These are phyloP conservation scores for Dromiciops gliroides DNA, from an alignment of 2,113 vertebrate species.

Conservation along the genomic window DNA sequence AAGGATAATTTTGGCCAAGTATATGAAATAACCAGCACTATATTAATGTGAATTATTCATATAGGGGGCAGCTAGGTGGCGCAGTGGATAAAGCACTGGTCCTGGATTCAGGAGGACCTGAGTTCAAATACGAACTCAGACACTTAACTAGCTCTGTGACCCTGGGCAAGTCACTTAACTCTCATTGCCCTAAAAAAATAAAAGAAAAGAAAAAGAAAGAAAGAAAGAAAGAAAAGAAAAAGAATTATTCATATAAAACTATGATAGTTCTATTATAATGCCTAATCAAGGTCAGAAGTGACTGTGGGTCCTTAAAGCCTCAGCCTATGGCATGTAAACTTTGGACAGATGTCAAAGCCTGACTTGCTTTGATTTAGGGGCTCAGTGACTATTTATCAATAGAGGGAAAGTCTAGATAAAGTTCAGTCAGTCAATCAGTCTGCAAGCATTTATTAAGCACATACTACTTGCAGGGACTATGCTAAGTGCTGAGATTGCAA, in stretches of 20 bases:
- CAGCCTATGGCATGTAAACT: background rate
- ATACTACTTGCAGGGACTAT: background rate
- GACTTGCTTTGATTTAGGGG: background rate
- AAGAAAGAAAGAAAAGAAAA: no score
- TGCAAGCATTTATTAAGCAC: background rate
- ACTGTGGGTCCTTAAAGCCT: background rate
- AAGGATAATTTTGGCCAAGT: conserved; percentile 3
- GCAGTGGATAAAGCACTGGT: no score
- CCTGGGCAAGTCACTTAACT: no score
- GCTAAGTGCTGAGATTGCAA: background rate
- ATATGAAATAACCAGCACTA: background rate
- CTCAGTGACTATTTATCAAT: background rate
- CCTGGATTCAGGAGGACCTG: no score
- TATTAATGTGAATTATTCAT: background rate
- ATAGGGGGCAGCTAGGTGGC: no score
- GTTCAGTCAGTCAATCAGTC: background rate
- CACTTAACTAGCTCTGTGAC: no score
- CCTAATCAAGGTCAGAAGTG: background rate
- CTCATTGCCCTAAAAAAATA: no score
- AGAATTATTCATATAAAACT: background rate
- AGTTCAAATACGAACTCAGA: no score
- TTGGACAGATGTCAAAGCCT: background rate
- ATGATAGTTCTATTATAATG: background rate
- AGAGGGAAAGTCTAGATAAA: background rate
- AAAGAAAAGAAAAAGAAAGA: no score